These are phyloP conservation scores for Spinus olivaceus DNA, from an alignment of 2,797 vertebrate genomes.

Conservation along the genomic window DNA sequence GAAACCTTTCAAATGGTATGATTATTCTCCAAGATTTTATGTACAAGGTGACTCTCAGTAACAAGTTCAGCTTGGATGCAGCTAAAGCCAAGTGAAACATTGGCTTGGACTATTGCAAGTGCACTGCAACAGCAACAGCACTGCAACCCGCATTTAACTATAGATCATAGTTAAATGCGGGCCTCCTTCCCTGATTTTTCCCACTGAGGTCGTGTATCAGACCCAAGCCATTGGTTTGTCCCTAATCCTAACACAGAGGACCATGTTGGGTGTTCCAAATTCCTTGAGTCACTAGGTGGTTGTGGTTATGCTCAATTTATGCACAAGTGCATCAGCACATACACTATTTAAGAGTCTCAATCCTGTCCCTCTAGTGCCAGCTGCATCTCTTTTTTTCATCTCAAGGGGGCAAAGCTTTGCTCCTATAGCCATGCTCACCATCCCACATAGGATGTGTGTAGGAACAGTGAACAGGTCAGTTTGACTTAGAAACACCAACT, in stretches of 20 bases:
- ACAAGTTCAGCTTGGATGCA: not conserved
- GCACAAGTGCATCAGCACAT: not conserved
- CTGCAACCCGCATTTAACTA: too few relatives aligned
- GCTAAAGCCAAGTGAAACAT: not conserved
- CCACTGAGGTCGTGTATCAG: not conserved
- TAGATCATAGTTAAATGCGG: not conserved
- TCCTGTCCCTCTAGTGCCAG: not conserved
- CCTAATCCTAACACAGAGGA: not conserved
- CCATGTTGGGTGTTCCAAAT: rapidly evolving
- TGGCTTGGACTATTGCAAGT: not conserved
- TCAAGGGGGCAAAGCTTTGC: not conserved
- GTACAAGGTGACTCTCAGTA: not conserved
- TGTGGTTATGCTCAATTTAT: not conserved
- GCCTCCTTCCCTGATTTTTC: not conserved
- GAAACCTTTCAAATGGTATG: not conserved
- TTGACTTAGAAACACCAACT: not conserved
- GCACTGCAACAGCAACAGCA: not conserved
- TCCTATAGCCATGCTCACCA: not conserved
- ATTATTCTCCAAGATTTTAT: not conserved
- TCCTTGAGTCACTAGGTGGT: not conserved
- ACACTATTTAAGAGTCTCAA: not conserved
- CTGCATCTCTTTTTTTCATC: not conserved
- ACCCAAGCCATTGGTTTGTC: not conserved
- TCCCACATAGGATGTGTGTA: not conserved
- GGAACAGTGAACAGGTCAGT: not conserved